Conservation (phyloP, 1,140 invertebrate species). For the Drosophila orosa region DNA sequence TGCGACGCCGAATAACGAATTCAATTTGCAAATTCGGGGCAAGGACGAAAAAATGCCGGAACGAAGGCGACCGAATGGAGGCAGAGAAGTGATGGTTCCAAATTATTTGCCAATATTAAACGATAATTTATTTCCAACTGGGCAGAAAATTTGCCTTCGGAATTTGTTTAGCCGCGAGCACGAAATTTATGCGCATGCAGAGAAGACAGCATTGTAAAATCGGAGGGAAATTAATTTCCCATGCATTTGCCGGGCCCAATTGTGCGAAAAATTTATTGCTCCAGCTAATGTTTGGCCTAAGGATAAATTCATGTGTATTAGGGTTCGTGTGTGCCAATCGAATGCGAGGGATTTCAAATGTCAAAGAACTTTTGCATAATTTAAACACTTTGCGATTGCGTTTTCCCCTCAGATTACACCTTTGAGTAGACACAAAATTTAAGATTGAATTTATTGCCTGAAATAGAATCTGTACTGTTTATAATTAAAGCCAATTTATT, state of each 20-base stretch:
- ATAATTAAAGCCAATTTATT: neutral
- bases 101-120: conserved; percentile 81
- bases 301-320: conserved; percentile 52
- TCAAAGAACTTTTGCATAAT: conserved; percentile 63
- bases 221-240: conserved; percentile 79
- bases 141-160: conserved; percentile 61
- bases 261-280: conserved; percentile 79
- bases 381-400: conserved; percentile 44
- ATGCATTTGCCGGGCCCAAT: conserved; percentile 70
- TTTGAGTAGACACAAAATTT: conserved; percentile 50
- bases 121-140: conserved; percentile 78
- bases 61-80: conserved; percentile 16
- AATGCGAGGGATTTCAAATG: conserved; percentile 22
- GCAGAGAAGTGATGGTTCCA: conserved; percentile 39
- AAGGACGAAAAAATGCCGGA: conserved; percentile 14
- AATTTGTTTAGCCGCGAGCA: conserved; percentile 70
- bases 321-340: conserved; percentile 11
- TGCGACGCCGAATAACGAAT: conserved; percentile 66
- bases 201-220: conserved; percentile 59
- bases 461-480: conserved; percentile 21
- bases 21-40: conserved; percentile 59
- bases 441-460: conserved; percentile 21
- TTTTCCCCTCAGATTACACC: conserved; percentile 37
- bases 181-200: conserved; percentile 61
- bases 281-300: conserved; percentile 69